A percentile compares a stretch with the other conserved stretches of the same genome.
Conservation (phyloP, 2,888 invertebrate species). For the Apoderus coryli region DNA sequence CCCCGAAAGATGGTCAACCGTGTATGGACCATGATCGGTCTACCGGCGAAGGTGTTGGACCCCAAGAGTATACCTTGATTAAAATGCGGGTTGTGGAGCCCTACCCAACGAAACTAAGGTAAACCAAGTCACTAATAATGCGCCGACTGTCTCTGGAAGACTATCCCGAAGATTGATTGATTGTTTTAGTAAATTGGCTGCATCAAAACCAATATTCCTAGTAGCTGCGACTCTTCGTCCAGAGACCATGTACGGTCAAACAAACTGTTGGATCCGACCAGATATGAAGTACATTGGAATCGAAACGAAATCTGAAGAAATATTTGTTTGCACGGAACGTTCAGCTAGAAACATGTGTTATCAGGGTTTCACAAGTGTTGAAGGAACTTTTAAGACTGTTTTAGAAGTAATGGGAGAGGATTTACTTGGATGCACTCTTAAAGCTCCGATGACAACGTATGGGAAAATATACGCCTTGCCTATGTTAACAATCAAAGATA, state of each 20-base stretch:
- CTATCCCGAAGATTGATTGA: not conserved
- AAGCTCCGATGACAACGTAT: constrained; percentile 75
- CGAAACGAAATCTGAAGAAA: constrained; percentile 51
- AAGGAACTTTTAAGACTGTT: constrained; percentile 63
- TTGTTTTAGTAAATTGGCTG: constrained; percentile 36
- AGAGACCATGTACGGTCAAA: constrained; percentile 99
- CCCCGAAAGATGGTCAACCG: constrained; percentile 92
- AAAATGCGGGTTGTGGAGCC: constrained; percentile 78
- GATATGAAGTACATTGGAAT: constrained; percentile 89
- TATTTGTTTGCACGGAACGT: constrained; percentile 76
- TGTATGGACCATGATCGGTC: constrained; percentile 99
- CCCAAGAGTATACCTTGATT: constrained; percentile 94
- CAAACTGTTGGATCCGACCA: constrained; percentile 96
- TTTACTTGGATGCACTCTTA: constrained; percentile 69
- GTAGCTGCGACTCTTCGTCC: constrained; percentile 97
- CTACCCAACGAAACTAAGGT: constrained; percentile 56
- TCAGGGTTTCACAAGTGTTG: constrained; percentile 74
- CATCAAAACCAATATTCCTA: constrained; percentile 52
- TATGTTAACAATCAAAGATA: constrained; percentile 94
- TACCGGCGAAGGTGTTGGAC: constrained; percentile 92
- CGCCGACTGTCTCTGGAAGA: no score
- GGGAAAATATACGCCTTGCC: constrained; percentile 82
- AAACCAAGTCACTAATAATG: no score
- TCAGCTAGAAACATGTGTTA: constrained; percentile 93
- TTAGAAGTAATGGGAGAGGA: constrained; percentile 57